Evolutionary conservation across 2,113 vertebrate species (phyloP).

Genomic region (Carassius carassius): DNA sequence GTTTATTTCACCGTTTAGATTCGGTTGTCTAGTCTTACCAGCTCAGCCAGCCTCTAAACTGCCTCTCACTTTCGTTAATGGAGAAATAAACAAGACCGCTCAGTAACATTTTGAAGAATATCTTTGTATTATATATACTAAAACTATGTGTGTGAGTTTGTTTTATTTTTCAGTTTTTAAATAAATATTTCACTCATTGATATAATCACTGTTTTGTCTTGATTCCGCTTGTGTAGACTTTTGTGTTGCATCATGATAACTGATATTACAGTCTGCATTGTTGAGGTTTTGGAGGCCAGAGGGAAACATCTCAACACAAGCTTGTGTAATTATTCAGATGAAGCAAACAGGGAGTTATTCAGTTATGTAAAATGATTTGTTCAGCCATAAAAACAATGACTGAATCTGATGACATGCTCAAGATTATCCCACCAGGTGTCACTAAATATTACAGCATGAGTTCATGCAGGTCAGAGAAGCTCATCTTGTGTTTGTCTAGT

Average conservation of each 20-base stretch:
- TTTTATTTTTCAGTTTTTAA: conserved; percentile 75
- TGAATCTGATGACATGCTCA: background rate
- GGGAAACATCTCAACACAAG: background rate
- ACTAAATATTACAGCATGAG: conserved; percentile 1
- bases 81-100: conserved; percentile 63
- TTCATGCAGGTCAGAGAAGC: background rate
- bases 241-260: background rate
- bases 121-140: conserved; percentile 76
- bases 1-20: conserved; percentile 49
- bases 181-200: conserved; percentile 78
- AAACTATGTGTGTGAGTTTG: conserved; percentile 75
- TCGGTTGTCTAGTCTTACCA: conserved; percentile 70
- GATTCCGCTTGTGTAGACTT: background rate
- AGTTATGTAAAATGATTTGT: background rate
- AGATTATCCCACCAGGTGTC: conserved; percentile 2
- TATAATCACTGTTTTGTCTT: conserved; percentile 30
- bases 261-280: background rate
- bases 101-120: conserved; percentile 70
- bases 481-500: background rate
- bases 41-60: conserved; percentile 80
- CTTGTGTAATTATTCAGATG: background rate
- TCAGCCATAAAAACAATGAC: background rate
- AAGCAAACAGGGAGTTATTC: background rate
- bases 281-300: background rate
- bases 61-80: conserved; percentile 76